phyloP scores from a whole-genome alignment of 92 coral and sea anemone genomes.

The Anthopleura xanthogrammica region DNA sequence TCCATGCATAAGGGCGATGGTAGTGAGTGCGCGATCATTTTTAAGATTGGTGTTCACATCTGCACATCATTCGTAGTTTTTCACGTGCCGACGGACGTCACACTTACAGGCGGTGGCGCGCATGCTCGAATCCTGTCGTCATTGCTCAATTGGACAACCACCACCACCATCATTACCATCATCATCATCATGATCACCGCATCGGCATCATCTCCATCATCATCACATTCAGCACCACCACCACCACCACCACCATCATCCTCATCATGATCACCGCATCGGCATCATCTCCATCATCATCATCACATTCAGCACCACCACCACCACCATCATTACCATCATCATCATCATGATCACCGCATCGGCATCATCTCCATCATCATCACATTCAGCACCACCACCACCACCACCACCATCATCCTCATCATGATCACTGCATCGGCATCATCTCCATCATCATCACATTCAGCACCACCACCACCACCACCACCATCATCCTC shows the following conservation, averaged over 20 bases:
- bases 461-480: not conserved
- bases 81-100: too few relatives aligned
- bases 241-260: not conserved
- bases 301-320: not conserved
- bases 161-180: not conserved
- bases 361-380: not conserved
- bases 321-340: not conserved
- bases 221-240: not conserved
- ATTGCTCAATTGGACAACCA: not conserved
- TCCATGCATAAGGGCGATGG: too few relatives aligned
- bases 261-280: too few relatives aligned
- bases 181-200: not conserved
- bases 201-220: not conserved
- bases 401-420: not conserved
- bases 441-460: not conserved
- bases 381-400: not conserved
- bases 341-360: not conserved
- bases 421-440: too few relatives aligned
- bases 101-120: too few relatives aligned
- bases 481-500: not conserved
- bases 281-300: not conserved
- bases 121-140: too few relatives aligned
- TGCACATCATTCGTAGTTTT: too few relatives aligned
- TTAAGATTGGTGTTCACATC: too few relatives aligned
- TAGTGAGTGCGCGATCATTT: not conserved